Percentiles rank a stretch among this genome's conserved stretches.
These are phyloP conservation scores for Teinopalpus imperialis DNA, from an alignment of 2,888 invertebrate genomes.

Conservation along the genomic window DNA sequence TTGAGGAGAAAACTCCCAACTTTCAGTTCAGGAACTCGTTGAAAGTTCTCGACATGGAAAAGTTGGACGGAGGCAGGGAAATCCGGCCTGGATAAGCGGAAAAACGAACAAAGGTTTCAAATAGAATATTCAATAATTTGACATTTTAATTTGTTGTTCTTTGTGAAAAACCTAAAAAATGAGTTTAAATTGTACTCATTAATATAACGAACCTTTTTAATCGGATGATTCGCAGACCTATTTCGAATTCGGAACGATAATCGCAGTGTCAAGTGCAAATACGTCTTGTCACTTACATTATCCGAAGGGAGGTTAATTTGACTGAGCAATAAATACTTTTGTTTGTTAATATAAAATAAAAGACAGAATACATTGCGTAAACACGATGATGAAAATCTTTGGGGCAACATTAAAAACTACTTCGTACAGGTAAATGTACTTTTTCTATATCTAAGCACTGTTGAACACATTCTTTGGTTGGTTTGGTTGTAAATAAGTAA, in stretches of 20 bases:
- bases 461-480: no score
- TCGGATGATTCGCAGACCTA: background rate
- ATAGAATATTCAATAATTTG: no score
- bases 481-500: background rate
- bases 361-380: background rate
- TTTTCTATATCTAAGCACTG: no score
- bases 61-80: constrained; percentile 7
- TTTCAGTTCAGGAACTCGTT: constrained; percentile 1
- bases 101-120: no score
- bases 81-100: background rate
- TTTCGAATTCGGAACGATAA: constrained; percentile 17
- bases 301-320: constrained; percentile 6
- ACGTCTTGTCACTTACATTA: constrained; percentile 2
- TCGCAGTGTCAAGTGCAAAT: background rate
- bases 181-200: background rate
- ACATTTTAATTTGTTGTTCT: no score
- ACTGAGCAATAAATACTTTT: background rate
- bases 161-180: no score
- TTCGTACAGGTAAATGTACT: constrained; percentile 8
- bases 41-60: constrained; percentile 4
- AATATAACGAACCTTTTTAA: constrained; percentile 2
- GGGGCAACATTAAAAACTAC: background rate
- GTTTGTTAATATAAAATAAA: background rate
- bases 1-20: background rate
- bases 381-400: constrained; percentile 4